Evolutionary conservation across 2,113 vertebrate genomes (phyloP).

Genomic region (Gymnarchus niloticus): DNA sequence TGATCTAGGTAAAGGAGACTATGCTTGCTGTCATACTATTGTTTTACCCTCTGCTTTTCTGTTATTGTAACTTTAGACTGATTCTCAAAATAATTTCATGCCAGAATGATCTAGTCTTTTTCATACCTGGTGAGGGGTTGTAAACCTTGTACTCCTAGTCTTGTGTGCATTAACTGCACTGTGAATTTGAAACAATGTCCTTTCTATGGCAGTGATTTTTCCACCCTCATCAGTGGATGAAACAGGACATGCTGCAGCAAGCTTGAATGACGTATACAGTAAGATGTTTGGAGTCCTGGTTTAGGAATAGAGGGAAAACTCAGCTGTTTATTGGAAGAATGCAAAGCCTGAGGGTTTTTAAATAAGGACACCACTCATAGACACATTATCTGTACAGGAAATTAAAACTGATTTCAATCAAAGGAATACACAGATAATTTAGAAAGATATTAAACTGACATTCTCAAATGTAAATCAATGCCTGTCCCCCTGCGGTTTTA

Average conservation of each 20-base stretch:
- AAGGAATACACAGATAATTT: neutral
- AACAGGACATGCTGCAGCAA: neutral
- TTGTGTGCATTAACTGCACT: neutral
- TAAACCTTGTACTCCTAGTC: neutral
- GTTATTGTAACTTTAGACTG: neutral
- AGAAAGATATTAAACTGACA: neutral
- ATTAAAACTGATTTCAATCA: neutral
- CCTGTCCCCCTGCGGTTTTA: neutral
- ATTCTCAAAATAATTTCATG: neutral
- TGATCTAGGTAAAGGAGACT: no score
- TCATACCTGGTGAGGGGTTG: neutral
- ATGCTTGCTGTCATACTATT: no score
- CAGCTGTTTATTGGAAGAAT: neutral
- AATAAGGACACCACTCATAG: neutral
- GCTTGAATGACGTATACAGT: neutral
- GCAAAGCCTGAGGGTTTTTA: neutral
- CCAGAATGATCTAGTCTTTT: neutral
- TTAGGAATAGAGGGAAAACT: neutral
- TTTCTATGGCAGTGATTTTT: neutral
- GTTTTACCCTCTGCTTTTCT: neutral
- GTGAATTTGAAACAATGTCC: neutral
- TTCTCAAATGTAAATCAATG: neutral
- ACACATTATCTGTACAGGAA: neutral
- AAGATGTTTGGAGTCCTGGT: neutral
- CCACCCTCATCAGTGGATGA: neutral